A percentile compares a stretch with the other conserved stretches of the same genome.
Conservation (phyloP, 1,140 invertebrate species). For the Ceratitis capitata region DNA sequence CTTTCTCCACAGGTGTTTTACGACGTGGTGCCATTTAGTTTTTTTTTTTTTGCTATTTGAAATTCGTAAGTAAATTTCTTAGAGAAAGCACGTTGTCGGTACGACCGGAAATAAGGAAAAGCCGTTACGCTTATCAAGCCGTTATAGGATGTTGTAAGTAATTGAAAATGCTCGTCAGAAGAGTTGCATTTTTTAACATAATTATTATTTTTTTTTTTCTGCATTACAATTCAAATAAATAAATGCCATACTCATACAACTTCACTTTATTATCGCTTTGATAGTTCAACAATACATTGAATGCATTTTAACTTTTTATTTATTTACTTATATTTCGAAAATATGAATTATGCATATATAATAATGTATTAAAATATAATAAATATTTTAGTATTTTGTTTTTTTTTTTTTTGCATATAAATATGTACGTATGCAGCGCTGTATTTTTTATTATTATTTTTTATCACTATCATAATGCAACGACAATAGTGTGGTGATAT, state of each 20-base stretch:
- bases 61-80: too few relatives aligned
- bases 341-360: neutral
- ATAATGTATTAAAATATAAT: constrained; percentile 20
- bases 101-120: neutral
- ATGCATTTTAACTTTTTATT: neutral
- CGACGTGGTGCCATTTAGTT: neutral
- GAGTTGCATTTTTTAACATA: neutral
- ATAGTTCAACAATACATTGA: neutral
- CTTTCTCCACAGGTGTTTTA: neutral
- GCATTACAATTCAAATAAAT: neutral
- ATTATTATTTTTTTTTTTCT: neutral
- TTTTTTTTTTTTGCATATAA: neutral
- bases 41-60: too few relatives aligned
- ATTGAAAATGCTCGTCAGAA: too few relatives aligned
- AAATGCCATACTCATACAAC: neutral
- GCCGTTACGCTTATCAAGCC: too few relatives aligned
- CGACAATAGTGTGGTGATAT: neutral
- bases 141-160: too few relatives aligned
- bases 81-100: neutral
- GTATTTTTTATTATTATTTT: neutral
- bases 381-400: constrained; percentile 19
- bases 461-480: neutral
- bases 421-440: neutral
- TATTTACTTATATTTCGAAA: neutral
- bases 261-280: constrained; percentile 14